Base-by-base conservation (phyloP, 2,113 vertebrate genomes). In the Oncorhynchus gorbuscha region DNA sequence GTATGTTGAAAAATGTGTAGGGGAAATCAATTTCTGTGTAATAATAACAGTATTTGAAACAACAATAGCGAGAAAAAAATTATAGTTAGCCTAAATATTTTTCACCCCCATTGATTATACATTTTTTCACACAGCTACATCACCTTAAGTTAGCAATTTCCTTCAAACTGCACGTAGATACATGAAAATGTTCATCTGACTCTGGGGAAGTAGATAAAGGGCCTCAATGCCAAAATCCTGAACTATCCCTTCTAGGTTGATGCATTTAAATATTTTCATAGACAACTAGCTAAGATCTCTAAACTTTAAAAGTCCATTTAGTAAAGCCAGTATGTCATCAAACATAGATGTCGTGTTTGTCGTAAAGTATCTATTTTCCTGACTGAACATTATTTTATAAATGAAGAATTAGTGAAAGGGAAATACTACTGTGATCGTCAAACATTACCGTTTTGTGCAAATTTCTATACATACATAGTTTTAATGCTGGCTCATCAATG, bases 351-450 rank as follows among this genome's bases (percentile, higher is more conserved):
- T 69, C 51, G 80, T 22, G 11, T 45, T 45, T 45, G 9, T 45
- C 9, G 9, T 45, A 45, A 45, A 11, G 39, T 6, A 72, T 79
- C n/a, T 18, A 65, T 72, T 45, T 13, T 59, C 69, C 65, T 74
- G 2, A 28, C 20, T 13, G 64, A 83, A 76, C 61, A 9, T 45
- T 79, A 59, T 30, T 58, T 74, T 39, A 79, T 76, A 82, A 72
- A 72, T 79, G 61, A 71, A 72, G 28, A 22, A 45, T 11, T 45
- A 9, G 39, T 45, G 66, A 73, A 45, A 55, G 51, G 6, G 67
- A 32, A 55, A 16, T 45, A 11, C 39, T 11, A 45, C 39, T 11
- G 9, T 45, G 2, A 13, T 18, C 45, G 13, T 22, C 7, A 9
- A 32, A 22, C 16, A 45, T 22, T 5, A 71, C 14, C 4, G 1